These are phyloP conservation scores for Denticeps clupeoides DNA, from an alignment of 2,797 vertebrate species.

Conservation along the genomic window DNA sequence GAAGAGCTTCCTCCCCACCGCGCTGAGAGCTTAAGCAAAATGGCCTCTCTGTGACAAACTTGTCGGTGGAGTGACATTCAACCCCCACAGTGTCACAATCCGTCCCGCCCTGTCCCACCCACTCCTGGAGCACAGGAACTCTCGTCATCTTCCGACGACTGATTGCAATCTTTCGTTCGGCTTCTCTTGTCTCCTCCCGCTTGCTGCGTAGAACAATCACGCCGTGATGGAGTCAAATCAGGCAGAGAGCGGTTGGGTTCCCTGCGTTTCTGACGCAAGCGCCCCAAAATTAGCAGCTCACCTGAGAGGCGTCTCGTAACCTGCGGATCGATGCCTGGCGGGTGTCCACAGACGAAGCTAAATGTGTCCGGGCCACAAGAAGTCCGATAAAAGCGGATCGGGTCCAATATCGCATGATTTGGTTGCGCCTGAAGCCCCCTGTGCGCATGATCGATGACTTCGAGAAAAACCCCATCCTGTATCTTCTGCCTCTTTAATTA, in stretches of 20 bases:
- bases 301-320: slow-evolving; percentile 36
- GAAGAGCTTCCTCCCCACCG: slow-evolving; percentile 8
- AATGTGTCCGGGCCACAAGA: slow-evolving; percentile 12
- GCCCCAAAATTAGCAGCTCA: slow-evolving; percentile 18
- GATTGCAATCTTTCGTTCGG: slow-evolving; percentile 33
- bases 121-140: no score
- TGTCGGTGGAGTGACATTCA: no score
- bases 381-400: no score
- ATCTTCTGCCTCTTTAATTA: no score
- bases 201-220: slow-evolving; percentile 18
- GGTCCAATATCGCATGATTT: no score
- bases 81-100: no score
- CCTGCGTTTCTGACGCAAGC: slow-evolving; percentile 13
- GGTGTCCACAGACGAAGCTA: slow-evolving; percentile 22
- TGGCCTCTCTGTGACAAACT: no score
- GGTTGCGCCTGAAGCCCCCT: no score
- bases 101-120: slow-evolving; percentile 17
- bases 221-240: slow-evolving; percentile 20
- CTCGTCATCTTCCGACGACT: no score
- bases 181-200: slow-evolving; percentile 13
- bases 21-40: no score
- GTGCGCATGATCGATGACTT: no score
- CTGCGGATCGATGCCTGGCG: slow-evolving; percentile 27
- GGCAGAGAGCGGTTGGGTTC: slow-evolving; percentile 22
- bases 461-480: no score